Percentiles rank a stretch among this genome's conserved stretches.
Evolutionary conservation across 2,113 vertebrate genomes (phyloP).

Genomic region (Toxotes jaculatrix): DNA sequence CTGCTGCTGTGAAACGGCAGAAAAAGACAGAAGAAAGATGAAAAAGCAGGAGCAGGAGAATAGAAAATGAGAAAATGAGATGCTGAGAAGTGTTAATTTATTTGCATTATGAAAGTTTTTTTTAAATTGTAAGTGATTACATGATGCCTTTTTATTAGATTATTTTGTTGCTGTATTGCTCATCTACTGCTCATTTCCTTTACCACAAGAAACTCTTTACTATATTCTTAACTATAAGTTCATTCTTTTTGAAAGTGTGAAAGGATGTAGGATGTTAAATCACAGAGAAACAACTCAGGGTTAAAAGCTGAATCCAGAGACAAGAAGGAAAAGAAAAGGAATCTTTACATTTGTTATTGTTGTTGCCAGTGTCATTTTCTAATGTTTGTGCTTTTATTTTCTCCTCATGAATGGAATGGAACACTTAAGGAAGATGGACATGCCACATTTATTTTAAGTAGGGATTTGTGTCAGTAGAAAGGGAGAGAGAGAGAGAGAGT

Average conservation of each 20-base stretch:
- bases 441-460: not conserved
- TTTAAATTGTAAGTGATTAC: not conserved
- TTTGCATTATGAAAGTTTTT: not conserved
- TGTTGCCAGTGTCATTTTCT: not conserved
- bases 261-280: not conserved
- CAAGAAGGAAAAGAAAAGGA: not conserved
- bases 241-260: not conserved
- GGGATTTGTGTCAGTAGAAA: conserved; percentile 49
- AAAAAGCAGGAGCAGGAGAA: conserved; percentile 46
- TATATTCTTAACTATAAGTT: not conserved
- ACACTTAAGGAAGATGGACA: not conserved
- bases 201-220: not conserved
- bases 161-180: not conserved
- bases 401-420: not conserved
- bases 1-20: conserved; percentile 59
- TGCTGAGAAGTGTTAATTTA: conserved; percentile 7
- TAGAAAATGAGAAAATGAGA: conserved; percentile 24
- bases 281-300: not conserved
- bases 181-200: not conserved
- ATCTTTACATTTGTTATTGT: not conserved
- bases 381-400: not conserved
- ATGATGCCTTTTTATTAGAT: not conserved
- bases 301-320: not conserved
- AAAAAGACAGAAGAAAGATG: conserved; percentile 37
- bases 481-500: conserved; percentile 20